Conservation (phyloP, 2,113 vertebrate species). For the Shinisaurus crocodilurus region DNA sequence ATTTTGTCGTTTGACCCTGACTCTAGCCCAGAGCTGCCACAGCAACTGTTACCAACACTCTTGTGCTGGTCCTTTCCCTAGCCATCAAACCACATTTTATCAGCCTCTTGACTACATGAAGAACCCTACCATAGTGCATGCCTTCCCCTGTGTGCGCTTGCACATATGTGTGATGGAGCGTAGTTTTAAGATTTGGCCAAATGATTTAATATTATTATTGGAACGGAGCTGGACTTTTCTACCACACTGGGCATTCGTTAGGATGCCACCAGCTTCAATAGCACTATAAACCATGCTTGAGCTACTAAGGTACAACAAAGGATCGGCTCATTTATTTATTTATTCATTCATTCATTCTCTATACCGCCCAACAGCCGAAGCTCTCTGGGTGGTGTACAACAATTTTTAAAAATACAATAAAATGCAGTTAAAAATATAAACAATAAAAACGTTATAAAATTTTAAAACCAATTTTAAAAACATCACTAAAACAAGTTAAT, state of each 20-base stretch:
- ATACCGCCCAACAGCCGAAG: too few species aligned
- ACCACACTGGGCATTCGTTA: not conserved
- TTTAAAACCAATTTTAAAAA: too few species aligned
- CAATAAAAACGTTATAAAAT: too few species aligned
- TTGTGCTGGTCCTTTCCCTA: too few species aligned
- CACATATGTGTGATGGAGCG: not conserved
- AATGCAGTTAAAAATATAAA: too few species aligned
- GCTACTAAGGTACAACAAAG: not conserved
- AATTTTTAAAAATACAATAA: too few species aligned
- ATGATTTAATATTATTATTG: not conserved
- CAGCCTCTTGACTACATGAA: not conserved
- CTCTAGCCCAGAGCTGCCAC: not conserved
- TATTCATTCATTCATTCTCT: too few species aligned
- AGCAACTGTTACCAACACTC: not conserved
- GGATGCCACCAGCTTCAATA: not conserved
- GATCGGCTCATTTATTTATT: too few species aligned
- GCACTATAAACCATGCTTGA: not conserved
- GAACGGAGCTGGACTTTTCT: not conserved
- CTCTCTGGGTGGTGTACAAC: too few species aligned
- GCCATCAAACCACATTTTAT: not conserved
- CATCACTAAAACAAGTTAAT: too few species aligned
- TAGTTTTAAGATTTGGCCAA: not conserved
- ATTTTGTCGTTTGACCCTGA: too few species aligned
- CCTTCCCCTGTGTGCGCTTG: not conserved
- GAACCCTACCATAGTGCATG: not conserved